These are phyloP conservation scores for Burhinus bistriatus DNA, from an alignment of 2,113 vertebrate species.

Conservation along the genomic window DNA sequence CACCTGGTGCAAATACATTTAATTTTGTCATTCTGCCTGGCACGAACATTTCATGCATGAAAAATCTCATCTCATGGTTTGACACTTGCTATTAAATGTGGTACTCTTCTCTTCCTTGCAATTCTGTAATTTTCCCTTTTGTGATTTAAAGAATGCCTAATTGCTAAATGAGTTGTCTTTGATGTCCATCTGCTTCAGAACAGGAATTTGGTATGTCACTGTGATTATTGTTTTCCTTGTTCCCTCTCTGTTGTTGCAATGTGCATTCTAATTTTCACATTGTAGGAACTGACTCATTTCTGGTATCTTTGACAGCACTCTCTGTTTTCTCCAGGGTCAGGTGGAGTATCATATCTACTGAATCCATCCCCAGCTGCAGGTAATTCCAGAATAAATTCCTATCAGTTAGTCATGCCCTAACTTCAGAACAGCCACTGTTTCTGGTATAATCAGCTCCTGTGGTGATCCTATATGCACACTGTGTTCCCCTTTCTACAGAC, in stretches of 20 bases:
- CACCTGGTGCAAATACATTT: neutral
- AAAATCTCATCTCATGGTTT: neutral
- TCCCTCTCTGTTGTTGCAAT: neutral
- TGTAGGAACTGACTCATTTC: neutral
- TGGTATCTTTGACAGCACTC: neutral
- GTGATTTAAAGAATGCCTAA: neutral
- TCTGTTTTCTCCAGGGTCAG: neutral
- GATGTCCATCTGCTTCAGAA: neutral
- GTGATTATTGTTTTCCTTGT: neutral
- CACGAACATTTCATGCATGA: neutral
- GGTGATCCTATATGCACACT: neutral
- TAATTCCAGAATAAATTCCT: neutral
- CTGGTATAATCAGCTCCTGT: neutral
- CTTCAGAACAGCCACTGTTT: neutral
- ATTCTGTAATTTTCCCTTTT: neutral
- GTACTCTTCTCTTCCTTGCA: neutral
- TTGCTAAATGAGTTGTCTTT: conserved; percentile 13
- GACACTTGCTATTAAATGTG: neutral
- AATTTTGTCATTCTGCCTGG: neutral
- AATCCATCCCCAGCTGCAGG: neutral
- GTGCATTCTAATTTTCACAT: neutral
- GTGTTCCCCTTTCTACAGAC: neutral
- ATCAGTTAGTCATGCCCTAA: neutral
- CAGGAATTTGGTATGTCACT: neutral
- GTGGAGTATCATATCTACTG: neutral